Evolutionary conservation across 2,113 vertebrate species (phyloP).

Genomic region (Gymnobelideus leadbeateri): DNA sequence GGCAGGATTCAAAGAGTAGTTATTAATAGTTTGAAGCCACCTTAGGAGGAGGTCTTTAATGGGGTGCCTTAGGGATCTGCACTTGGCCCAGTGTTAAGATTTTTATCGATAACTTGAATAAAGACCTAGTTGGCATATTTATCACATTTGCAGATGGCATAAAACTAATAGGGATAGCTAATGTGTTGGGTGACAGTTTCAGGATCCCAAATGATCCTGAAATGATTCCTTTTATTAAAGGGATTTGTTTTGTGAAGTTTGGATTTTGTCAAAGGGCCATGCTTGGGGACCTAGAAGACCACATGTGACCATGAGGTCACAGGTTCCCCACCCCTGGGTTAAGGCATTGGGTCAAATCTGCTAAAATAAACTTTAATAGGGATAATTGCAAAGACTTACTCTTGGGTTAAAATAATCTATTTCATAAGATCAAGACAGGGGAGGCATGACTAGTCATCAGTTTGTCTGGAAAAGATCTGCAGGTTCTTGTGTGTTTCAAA

Average conservation of each 20-base stretch:
- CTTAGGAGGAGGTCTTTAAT: neutral
- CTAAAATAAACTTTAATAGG: neutral
- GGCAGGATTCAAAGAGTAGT: neutral
- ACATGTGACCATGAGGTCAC: too few species aligned
- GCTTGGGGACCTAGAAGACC: too few species aligned
- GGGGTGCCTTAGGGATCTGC: neutral
- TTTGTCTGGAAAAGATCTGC: neutral
- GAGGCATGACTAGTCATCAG: neutral
- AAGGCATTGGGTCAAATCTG: neutral
- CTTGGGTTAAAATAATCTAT: neutral
- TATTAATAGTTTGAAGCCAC: neutral
- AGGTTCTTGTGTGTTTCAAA: neutral
- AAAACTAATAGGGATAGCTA: neutral
- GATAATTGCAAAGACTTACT: neutral
- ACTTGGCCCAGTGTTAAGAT: neutral
- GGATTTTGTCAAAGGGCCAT: too few species aligned
- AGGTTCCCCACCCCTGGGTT: neutral
- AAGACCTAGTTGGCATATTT: neutral
- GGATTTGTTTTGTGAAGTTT: too few species aligned
- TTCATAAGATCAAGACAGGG: neutral
- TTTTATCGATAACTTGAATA: neutral
- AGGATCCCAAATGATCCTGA: neutral
- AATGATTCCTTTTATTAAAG: neutral
- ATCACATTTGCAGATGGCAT: neutral
- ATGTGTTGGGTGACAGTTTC: neutral